phyloP scores from a whole-genome alignment of 37 sponge, comb jelly and placozoan genomes.

The Mnemiopsis leidyi region DNA sequence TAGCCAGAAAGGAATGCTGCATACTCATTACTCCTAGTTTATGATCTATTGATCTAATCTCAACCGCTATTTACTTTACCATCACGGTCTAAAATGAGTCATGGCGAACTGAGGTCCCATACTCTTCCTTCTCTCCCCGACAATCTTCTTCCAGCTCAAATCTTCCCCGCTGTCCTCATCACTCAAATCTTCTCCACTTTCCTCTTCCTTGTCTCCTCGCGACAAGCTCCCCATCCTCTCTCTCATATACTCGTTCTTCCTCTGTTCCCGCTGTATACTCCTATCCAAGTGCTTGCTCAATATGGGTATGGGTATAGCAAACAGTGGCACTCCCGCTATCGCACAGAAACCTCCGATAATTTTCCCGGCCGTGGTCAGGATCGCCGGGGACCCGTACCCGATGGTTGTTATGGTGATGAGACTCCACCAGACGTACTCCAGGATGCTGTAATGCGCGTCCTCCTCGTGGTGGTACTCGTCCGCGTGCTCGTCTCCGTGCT shows the following conservation, averaged over 20 bases:
- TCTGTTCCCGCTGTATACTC: slow-evolving; percentile 20
- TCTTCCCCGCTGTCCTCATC: background rate
- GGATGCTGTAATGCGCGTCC: slow-evolving; percentile 22
- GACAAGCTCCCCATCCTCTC: background rate
- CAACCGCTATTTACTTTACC: too few relatives aligned
- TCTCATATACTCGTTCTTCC: slow-evolving; percentile 61
- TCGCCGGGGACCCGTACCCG: slow-evolving; percentile 25
- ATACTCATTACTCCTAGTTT: too few relatives aligned
- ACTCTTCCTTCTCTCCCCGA: slow-evolving; percentile 52
- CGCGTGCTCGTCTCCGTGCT: too few relatives aligned
- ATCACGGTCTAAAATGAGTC: slow-evolving; percentile 31
- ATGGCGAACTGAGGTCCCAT: slow-evolving; percentile 62
- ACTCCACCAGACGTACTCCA: slow-evolving; percentile 65
- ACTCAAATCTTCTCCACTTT: background rate
- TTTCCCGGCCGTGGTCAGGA: slow-evolving; percentile 20
- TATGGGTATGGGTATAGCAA: slow-evolving; percentile 59
- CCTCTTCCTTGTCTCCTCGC: slow-evolving; percentile 9
- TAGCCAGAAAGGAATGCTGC: too few relatives aligned
- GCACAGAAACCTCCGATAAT: slow-evolving; percentile 56
- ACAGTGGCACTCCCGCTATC: slow-evolving; percentile 54
- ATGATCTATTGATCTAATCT: too few relatives aligned
- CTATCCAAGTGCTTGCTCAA: slow-evolving; percentile 48
- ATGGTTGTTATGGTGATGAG: slow-evolving; percentile 45
- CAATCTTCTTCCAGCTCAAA: slow-evolving; percentile 1
- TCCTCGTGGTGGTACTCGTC: background rate